These are phyloP conservation scores for Oxytorus armatus DNA, from an alignment of 2,888 invertebrate species.

Conservation along the genomic window DNA sequence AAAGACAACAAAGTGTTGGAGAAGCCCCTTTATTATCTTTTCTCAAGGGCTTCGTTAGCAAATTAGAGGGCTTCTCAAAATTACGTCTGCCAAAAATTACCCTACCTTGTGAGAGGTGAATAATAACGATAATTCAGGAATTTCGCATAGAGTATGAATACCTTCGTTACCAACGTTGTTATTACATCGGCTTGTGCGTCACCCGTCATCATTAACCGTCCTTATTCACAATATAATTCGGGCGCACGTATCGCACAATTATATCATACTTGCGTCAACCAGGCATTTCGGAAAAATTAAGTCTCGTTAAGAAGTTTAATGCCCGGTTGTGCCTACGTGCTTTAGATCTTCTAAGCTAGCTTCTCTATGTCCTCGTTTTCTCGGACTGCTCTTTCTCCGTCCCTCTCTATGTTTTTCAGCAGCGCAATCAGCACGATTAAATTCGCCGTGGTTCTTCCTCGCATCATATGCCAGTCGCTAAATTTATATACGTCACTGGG, in stretches of 20 bases:
- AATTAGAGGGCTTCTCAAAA: not conserved
- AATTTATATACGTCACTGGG: not conserved
- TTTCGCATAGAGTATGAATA: too few species aligned
- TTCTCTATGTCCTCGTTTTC: constrained; percentile 11
- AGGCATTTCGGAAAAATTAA: constrained; percentile 41
- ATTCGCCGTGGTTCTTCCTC: not conserved
- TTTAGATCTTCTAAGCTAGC: not conserved
- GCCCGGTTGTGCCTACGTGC: constrained; percentile 23
- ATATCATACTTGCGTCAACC: constrained; percentile 16
- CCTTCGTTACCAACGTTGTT: too few species aligned
- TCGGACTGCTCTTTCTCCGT: not conserved
- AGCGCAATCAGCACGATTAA: constrained; percentile 15
- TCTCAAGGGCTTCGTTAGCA: not conserved
- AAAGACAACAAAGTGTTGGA: not conserved
- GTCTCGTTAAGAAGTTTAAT: constrained; percentile 50
- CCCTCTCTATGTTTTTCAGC: too few species aligned
- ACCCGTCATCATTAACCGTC: not conserved
- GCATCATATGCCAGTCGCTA: not conserved
- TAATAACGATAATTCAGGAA: not conserved
- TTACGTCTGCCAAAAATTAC: too few species aligned
- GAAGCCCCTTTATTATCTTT: not conserved
- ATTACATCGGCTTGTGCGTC: too few species aligned
- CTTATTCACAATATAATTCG: not conserved
- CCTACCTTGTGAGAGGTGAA: not conserved
- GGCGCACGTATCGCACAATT: constrained; percentile 15